Percentiles rank a stretch among this genome's conserved stretches.
These are phyloP conservation scores for Lysiphlebus fabarum DNA, from an alignment of 1,140 invertebrate species.

Conservation along the genomic window DNA sequence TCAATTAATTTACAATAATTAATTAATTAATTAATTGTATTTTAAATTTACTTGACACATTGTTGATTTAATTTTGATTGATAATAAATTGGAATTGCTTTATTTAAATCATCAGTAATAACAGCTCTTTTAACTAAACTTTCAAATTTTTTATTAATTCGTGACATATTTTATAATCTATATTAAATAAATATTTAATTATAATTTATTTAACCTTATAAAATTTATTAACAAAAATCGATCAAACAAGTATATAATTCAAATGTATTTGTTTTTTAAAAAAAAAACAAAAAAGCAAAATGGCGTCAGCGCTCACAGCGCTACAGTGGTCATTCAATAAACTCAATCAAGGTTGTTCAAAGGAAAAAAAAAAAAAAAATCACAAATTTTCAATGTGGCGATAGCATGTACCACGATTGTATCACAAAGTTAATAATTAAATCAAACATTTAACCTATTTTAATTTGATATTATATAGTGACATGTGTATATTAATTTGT, in stretches of 20 bases:
- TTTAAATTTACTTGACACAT: slow-evolving; percentile 30
- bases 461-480: slow-evolving; percentile 18
- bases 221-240: no score
- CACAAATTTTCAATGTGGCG: slow-evolving; percentile 36
- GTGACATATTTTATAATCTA: no score
- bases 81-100: slow-evolving; percentile 35
- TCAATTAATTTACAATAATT: background rate
- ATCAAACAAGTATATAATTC: no score
- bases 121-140: slow-evolving; percentile 27
- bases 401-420: slow-evolving; percentile 24
- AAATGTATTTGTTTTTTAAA: no score
- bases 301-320: background rate
- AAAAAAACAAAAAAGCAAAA: background rate
- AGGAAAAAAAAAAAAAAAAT: no score
- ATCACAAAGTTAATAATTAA: slow-evolving; percentile 25
- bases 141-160: slow-evolving; percentile 23
- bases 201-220: no score
- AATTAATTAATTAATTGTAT: no score
- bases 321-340: no score
- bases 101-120: slow-evolving; percentile 28
- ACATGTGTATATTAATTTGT: slow-evolving; percentile 33
- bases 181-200: no score
- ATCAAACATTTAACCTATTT: slow-evolving; percentile 14
- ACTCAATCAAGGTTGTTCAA: no score
- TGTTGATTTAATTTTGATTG: slow-evolving; percentile 34